Base-by-base conservation (phyloP, 2,113 vertebrate genomes). In the Pholis gunnellus region DNA sequence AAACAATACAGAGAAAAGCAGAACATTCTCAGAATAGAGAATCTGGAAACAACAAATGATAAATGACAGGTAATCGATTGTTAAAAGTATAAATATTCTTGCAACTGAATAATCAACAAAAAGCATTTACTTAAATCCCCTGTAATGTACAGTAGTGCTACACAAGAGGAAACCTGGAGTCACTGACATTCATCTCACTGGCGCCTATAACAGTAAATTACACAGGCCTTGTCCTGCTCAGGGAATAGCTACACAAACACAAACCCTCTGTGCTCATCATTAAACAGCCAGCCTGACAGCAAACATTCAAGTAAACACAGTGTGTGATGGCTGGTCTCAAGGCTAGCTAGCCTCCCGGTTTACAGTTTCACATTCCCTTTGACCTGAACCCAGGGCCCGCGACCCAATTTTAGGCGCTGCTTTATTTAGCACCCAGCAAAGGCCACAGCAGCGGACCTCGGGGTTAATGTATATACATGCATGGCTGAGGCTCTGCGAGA, bases 281-380 rank as follows among this genome's bases (percentile, higher is more conserved):
- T 83, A 73, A 86, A 72, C 74, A 59, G 73, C n/a, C 13, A 4
- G 74, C 17, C 84, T 73, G 82, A 77, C 86, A 81, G 57, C 64
- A 89, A 86, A 87, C 77, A 92, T 85, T 42, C 79, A 71, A 80
- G 87, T 88, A 90, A 90, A 91, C 87, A 86, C 66, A 67, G 46
- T 44, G 65, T 38, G 75, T 79, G 79, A 64, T 60, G 72, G 57
- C 79, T 48, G 79, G 10, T 87, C 79, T 85, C 78, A 78, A 85
- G 81, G 87, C 81, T 63, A 60, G 82, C 75, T 40, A 44, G 15
- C 59, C 82, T 88, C 56, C 72, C 60, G 87, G 87, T 87, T 81
- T 92, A 88, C 81, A 65, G 91, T 92, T 93, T 91, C 91, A 93
- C 85, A 85, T 93, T 93, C 87, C 90, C 89, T 90, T 86, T 93